Conservation (phyloP, 2,888 invertebrate species). For the Drosophila kuntzei region DNA sequence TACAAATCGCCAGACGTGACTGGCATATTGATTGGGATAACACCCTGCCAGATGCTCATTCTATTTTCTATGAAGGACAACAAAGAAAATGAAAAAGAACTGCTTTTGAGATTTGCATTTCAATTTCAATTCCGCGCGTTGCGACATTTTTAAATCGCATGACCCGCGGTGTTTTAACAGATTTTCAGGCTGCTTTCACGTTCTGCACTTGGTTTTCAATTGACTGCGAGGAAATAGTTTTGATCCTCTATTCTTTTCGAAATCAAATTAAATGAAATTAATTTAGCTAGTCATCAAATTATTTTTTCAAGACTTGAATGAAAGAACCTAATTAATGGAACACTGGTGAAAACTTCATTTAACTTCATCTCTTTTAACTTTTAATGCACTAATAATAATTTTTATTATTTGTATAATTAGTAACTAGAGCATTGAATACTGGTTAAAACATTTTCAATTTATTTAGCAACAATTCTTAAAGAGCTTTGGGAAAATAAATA, state of each 20-base stretch:
- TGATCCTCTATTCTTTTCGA: constrained; percentile 13
- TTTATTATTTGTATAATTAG: no score
- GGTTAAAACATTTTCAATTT: background rate
- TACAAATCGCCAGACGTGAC: constrained; percentile 78
- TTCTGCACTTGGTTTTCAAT: constrained; percentile 62
- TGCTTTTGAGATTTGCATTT: constrained; percentile 74
- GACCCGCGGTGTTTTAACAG: constrained; percentile 51
- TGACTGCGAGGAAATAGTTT: constrained; percentile 51
- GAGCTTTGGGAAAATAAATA: no score
- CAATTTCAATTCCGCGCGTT: constrained; percentile 66
- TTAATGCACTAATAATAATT: no score
- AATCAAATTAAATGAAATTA: constrained; percentile 30
- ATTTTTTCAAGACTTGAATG: background rate
- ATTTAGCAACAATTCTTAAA: background rate
- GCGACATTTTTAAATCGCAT: constrained; percentile 61
- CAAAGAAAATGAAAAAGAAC: constrained; percentile 11
- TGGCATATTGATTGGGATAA: constrained; percentile 51
- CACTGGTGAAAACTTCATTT: no score
- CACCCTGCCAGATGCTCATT: constrained; percentile 27
- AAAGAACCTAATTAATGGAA: background rate
- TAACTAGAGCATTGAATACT: background rate
- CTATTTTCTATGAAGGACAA: constrained; percentile 7
- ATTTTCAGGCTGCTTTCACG: constrained; percentile 53
- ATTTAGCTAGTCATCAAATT: background rate
- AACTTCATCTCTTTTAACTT: no score